phyloP scores from a whole-genome alignment of 2,797 vertebrate genomes.

The Scolopax rusticola region DNA sequence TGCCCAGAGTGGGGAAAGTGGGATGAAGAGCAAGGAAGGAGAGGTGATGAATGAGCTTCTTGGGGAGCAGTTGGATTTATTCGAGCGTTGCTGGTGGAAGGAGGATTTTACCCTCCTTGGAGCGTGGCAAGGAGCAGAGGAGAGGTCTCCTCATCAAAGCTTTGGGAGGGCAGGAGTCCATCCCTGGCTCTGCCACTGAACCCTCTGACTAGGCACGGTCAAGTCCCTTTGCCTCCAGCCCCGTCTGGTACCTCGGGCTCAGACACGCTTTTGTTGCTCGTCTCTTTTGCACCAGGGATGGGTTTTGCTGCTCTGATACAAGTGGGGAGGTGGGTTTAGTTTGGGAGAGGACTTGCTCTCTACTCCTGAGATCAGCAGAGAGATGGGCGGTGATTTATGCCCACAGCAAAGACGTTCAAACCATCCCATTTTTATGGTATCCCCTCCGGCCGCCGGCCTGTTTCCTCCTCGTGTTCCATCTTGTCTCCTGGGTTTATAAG shows the following conservation, averaged over 20 bases:
- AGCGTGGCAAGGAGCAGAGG: neutral
- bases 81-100: fast-evolving
- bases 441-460: constrained; percentile 38
- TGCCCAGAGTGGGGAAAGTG: neutral
- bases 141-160: neutral
- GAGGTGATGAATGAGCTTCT: fast-evolving
- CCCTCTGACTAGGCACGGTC: neutral
- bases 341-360: neutral
- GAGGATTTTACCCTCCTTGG: fast-evolving
- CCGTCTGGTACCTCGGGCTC: neutral
- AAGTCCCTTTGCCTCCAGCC: neutral
- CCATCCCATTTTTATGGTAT: constrained; percentile 30
- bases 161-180: neutral
- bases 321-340: neutral
- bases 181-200: neutral
- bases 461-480: constrained; percentile 48
- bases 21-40: neutral
- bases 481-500: neutral
- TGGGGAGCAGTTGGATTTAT: neutral
- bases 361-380: neutral
- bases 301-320: neutral
- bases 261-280: fast-evolving
- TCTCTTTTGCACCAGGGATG: neutral
- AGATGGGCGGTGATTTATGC: constrained; percentile 20
- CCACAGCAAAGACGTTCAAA: constrained; percentile 5